phyloP scores from a whole-genome alignment of 2,797 vertebrate genomes.

The Cacajao melanocephalus region DNA sequence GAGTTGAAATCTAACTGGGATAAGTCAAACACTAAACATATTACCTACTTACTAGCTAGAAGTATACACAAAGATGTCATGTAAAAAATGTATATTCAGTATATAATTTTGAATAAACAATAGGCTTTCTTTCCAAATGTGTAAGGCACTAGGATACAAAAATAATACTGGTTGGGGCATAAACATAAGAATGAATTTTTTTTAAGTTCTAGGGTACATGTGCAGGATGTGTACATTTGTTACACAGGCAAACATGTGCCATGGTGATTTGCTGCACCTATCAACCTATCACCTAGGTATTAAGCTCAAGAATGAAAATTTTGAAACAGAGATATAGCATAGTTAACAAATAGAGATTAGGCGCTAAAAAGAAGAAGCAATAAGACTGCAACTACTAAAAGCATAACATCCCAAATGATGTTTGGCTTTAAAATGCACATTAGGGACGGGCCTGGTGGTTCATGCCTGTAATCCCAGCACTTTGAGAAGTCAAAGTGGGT shows the following conservation, averaged over 20 bases:
- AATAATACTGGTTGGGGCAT: neutral
- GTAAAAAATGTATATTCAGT: neutral
- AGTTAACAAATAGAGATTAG: neutral
- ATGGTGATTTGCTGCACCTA: neutral
- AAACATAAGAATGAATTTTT: slow-evolving; percentile 16
- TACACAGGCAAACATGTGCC: too few species aligned
- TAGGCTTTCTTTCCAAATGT: neutral
- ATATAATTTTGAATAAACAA: neutral
- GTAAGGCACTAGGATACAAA: slow-evolving; percentile 5
- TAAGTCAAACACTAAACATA: neutral
- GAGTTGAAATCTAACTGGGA: neutral
- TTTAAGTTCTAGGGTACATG: neutral
- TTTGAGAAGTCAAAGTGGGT: neutral
- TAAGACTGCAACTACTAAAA: neutral
- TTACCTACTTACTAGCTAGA: neutral
- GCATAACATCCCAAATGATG: neutral
- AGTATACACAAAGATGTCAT: neutral
- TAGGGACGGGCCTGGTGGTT: neutral
- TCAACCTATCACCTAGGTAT: neutral
- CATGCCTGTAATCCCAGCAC: neutral
- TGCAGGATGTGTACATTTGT: too few species aligned
- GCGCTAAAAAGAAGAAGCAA: neutral
- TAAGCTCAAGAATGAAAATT: neutral
- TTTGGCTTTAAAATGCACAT: neutral
- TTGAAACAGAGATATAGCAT: neutral